Conservation (phyloP, 2,888 invertebrate genomes). For the Lithophane leautieri region DNA sequence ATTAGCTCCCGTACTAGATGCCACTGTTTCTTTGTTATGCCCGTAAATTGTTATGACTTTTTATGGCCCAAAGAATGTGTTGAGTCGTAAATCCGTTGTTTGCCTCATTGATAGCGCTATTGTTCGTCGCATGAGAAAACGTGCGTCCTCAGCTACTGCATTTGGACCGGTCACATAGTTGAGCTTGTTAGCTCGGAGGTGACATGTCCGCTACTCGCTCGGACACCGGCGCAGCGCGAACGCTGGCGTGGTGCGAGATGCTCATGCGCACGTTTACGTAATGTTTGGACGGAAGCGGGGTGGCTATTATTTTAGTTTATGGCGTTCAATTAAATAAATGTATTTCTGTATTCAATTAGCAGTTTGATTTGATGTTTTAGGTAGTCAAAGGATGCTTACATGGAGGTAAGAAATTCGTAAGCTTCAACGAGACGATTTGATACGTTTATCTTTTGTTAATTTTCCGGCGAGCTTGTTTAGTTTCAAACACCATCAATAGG, state of each 20-base stretch:
- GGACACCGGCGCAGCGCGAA: conserved; percentile 27
- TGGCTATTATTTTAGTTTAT: conserved; percentile 59
- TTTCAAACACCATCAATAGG: conserved; percentile 17
- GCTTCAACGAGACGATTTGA: background rate
- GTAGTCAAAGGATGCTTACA: conserved; percentile 20
- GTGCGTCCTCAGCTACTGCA: conserved; percentile 71
- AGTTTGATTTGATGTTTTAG: conserved; percentile 43
- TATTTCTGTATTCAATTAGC: conserved; percentile 58
- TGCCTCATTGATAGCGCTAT: conserved; percentile 81
- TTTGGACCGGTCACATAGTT: conserved; percentile 74
- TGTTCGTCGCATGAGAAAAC: conserved; percentile 78
- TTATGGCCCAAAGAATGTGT: conserved; percentile 84
- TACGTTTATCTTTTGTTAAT: conserved; percentile 3
- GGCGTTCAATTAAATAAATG: conserved; percentile 54
- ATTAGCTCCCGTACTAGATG: conserved; percentile 86
- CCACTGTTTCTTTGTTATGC: conserved; percentile 87
- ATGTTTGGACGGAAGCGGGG: conserved; percentile 62
- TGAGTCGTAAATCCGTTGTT: conserved; percentile 83
- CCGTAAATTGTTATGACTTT: conserved; percentile 87
- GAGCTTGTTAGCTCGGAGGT: conserved; percentile 76
- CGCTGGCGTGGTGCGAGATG: conserved; percentile 48
- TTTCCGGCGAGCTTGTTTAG: conserved; percentile 5
- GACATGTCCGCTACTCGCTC: conserved; percentile 69
- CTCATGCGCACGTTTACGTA: conserved; percentile 46
- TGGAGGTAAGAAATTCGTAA: background rate